Conservation (phyloP, 2,888 invertebrate genomes). For the Mantis religiosa region DNA sequence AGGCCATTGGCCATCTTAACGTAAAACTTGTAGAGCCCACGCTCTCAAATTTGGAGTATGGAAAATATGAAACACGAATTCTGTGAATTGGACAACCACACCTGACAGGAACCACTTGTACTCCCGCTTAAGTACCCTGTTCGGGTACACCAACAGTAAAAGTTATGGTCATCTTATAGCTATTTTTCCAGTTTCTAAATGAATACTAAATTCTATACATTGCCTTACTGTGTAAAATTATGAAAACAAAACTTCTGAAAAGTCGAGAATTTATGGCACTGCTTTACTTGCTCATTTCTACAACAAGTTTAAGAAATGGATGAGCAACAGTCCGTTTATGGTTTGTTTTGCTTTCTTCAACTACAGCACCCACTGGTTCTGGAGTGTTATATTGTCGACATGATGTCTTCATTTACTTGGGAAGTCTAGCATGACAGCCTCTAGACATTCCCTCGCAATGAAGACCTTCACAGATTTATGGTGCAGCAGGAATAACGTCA, state of each 20-base stretch:
- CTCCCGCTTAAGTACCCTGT: not conserved
- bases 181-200: not conserved
- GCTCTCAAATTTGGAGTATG: too few species aligned
- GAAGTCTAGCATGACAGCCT: not conserved
- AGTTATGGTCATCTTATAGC: not conserved
- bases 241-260: not conserved
- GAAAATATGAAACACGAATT: not conserved
- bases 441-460: not conserved
- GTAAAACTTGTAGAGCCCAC: too few species aligned
- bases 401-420: not conserved
- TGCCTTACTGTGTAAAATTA: not conserved
- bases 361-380: not conserved
- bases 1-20: too few species aligned
- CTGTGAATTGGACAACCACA: not conserved
- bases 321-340: not conserved
- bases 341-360: not conserved
- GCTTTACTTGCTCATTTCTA: not conserved
- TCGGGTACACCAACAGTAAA: not conserved
- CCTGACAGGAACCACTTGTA: not conserved
- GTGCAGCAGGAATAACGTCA: not conserved
- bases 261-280: not conserved
- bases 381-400: not conserved
- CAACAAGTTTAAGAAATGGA: not conserved
- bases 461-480: not conserved
- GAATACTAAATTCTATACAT: not conserved